Conservation (phyloP, 2,888 invertebrate genomes). For the Cantharis rustica region DNA sequence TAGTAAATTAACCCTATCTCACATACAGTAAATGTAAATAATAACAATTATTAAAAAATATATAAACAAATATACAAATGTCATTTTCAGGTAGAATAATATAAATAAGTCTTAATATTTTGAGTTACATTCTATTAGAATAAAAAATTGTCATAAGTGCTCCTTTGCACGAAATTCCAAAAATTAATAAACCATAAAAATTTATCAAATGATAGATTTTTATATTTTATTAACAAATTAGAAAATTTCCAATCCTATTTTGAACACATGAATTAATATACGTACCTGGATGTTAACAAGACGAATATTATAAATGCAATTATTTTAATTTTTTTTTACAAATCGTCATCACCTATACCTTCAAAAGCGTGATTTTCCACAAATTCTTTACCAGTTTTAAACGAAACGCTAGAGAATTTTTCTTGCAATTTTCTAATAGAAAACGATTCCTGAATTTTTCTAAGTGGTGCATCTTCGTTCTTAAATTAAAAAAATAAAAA, state of each 20-base stretch:
- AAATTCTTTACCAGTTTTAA: slow-evolving; percentile 71
- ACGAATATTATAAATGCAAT: background rate
- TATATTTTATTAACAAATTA: background rate
- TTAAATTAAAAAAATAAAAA: slow-evolving; percentile 15
- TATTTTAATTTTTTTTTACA: slow-evolving; percentile 60
- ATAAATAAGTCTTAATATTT: background rate
- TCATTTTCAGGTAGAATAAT: background rate
- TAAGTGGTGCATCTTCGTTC: slow-evolving; percentile 63
- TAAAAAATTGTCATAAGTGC: background rate
- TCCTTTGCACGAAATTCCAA: background rate
- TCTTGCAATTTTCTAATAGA: slow-evolving; percentile 77
- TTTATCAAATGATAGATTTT: background rate
- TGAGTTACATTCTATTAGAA: background rate
- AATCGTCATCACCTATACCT: slow-evolving; percentile 93
- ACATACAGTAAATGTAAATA: background rate
- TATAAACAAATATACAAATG: background rate
- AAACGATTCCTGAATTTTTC: slow-evolving; percentile 68
- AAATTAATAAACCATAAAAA: background rate
- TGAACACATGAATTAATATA: background rate
- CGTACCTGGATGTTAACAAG: background rate
- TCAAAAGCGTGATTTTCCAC: slow-evolving; percentile 93
- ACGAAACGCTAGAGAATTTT: slow-evolving; percentile 73
- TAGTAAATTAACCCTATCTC: background rate
- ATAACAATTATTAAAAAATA: background rate
- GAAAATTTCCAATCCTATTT: background rate